Percentiles rank a stretch among this genome's conserved stretches.
These are phyloP conservation scores for Poecilia latipinna DNA, from an alignment of 2,113 vertebrate genomes.

Conservation along the genomic window DNA sequence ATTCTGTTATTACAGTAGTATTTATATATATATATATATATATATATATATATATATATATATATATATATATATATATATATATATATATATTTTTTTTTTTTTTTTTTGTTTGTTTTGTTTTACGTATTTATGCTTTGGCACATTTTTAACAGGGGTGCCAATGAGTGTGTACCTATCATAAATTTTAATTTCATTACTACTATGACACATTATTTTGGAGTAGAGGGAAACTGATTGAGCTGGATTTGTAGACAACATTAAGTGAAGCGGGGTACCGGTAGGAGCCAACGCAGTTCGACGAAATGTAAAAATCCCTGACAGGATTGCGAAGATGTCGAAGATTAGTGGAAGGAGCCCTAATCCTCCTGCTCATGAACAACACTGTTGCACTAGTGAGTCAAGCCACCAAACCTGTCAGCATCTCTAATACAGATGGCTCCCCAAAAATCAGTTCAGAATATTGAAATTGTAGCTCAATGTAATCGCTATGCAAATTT, in stretches of 20 bases:
- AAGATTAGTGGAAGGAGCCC: slow-evolving; percentile 45
- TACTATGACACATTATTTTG: slow-evolving; percentile 10
- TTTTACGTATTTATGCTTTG: not conserved
- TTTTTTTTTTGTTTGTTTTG: too few species aligned
- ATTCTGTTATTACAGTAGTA: not conserved
- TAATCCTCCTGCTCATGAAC: slow-evolving; percentile 46
- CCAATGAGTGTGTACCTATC: not conserved
- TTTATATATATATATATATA: too few species aligned
- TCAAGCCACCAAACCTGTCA: slow-evolving; percentile 37
- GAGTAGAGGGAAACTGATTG: slow-evolving; percentile 13
- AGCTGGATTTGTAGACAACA: slow-evolving; percentile 14
- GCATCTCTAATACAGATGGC: slow-evolving; percentile 39
- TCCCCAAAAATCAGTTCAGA: slow-evolving; percentile 46
- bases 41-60: too few species aligned
- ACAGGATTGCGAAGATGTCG: slow-evolving; percentile 40
- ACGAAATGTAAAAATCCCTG: slow-evolving; percentile 29
- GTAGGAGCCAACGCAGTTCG: slow-evolving; percentile 25
- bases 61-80: too few species aligned
- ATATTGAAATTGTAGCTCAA: slow-evolving; percentile 42
- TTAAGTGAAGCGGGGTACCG: slow-evolving; percentile 1
- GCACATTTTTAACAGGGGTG: not conserved
- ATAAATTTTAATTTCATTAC: slow-evolving; percentile 16
- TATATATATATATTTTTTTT: too few species aligned
- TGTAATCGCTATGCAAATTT: slow-evolving; percentile 35
- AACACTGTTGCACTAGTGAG: slow-evolving; percentile 29